Conservation (phyloP, 2,113 vertebrate species). For the Cacatua alba region DNA sequence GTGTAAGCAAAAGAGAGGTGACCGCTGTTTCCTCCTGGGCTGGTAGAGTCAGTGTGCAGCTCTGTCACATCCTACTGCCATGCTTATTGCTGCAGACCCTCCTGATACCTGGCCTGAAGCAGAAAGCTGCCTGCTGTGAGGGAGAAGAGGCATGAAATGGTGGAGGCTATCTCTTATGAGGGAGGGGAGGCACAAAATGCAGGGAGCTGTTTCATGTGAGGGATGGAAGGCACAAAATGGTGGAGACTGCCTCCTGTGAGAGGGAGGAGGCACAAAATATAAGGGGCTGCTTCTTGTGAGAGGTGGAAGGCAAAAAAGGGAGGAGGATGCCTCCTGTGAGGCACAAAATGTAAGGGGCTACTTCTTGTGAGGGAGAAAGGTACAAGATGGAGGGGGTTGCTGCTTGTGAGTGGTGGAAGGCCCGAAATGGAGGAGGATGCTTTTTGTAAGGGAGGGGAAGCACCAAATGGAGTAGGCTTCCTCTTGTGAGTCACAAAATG, state of each 20-base stretch:
- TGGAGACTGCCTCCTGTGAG: neutral
- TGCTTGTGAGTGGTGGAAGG: neutral
- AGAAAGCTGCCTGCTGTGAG: neutral
- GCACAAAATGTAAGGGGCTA: neutral
- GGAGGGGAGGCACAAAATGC: no score
- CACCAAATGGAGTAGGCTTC: neutral
- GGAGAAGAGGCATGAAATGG: no score
- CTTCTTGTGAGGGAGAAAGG: neutral
- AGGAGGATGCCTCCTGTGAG: neutral
- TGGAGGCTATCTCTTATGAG: no score
- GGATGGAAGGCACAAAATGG: neutral
- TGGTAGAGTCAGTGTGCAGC: fast-evolving
- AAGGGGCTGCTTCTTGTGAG: fast-evolving
- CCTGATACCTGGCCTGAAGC: neutral
- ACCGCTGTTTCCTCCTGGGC: fast-evolving
- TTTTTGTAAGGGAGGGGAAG: neutral
- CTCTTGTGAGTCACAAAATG: neutral
- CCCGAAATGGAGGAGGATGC: no score
- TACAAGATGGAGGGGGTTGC: neutral
- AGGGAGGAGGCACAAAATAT: neutral
- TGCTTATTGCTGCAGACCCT: neutral
- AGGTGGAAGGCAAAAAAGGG: neutral
- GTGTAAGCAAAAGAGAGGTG: neutral
- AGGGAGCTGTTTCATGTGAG: neutral
- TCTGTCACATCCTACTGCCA: fast-evolving